Base-by-base conservation (phyloP, 2,113 vertebrate genomes). In the Nyctibius bracteatus region DNA sequence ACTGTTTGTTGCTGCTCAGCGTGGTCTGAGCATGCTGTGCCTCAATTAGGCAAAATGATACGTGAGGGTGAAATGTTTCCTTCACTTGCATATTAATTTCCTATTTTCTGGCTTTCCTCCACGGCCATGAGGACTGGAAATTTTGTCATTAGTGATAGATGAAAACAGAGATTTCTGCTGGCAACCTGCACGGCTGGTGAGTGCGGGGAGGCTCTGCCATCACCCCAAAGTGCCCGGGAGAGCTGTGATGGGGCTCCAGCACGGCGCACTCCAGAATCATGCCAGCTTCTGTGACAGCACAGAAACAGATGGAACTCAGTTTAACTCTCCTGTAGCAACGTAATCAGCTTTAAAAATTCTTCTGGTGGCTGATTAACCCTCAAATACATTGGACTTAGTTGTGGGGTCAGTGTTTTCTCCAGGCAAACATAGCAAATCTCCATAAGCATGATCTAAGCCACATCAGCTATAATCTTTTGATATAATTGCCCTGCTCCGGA, bases 221-320 rank as follows among this genome's bases (percentile, higher is more conserved):
- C 10, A 22, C 57, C 39, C 30, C 61, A 0, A 14, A 37, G 61
- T 5, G 23, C 31, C 39, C 0, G 0, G 17, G 35, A 55, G 35
- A 55, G 43, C 39, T 0, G 0, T 4, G 37, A 28, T 4, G 14
- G 2, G 24, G 22, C 12, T 39, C 14, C 58, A 52, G n/a, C 1
- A 1, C 25, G 7, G 2, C 8, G 0, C 41, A 3, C 19, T 3
- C 46, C 15, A 6, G 41, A 33, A 7, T 5, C 27, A 0, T 2
- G 21, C 30, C 8, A 2, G 21, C 30, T 62, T 30, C 72, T 1
- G 4, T 0, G 4, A 23, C 68, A 33, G 57, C 75, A 51, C 0
- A 2, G 22, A 44, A 85, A 51, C 84, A 91, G 52, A 51, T 57
- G 72, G 87, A 44, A 55, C 33, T 51, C 16, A 4, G 23, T 65